Percentiles rank a stretch among this genome's conserved stretches.
These are phyloP conservation scores for Myocastor coypus DNA, from an alignment of 2,113 vertebrate genomes.

Conservation along the genomic window DNA sequence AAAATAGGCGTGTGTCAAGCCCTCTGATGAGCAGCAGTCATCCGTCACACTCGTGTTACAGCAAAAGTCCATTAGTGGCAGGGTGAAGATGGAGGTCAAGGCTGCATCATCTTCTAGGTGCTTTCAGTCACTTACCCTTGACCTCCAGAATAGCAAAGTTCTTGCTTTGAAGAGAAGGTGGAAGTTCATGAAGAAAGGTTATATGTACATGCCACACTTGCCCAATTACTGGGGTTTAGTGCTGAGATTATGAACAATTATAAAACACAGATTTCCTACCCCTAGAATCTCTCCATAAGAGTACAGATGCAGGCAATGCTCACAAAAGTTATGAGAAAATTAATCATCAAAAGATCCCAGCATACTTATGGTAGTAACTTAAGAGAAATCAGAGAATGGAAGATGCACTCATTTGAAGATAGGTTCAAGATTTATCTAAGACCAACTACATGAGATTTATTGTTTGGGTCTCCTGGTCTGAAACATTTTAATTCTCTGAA, in stretches of 20 bases:
- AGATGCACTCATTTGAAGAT: background rate
- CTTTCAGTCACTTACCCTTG: conserved; percentile 70
- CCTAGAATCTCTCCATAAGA: conserved; percentile 3
- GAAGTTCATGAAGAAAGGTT: conserved; percentile 72
- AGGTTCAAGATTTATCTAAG: background rate
- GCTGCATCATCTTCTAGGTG: conserved; percentile 18
- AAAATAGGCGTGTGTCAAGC: conserved; percentile 75
- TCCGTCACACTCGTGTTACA: conserved; percentile 51
- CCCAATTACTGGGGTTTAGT: conserved; percentile 67
- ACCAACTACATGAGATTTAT: background rate
- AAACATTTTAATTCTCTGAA: background rate
- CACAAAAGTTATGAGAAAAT: conserved; percentile 73
- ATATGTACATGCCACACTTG: conserved; percentile 58
- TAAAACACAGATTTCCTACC: conserved; percentile 62
- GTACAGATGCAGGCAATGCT: conserved; percentile 22
- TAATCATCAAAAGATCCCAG: conserved; percentile 35
- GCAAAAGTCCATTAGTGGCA: conserved; percentile 70
- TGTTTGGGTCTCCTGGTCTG: background rate
- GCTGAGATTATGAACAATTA: conserved; percentile 65
- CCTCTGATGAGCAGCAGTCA: conserved; percentile 64
- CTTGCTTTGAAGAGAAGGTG: conserved; percentile 66
- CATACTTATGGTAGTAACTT: background rate
- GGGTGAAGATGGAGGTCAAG: conserved; percentile 52
- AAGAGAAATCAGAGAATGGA: background rate
- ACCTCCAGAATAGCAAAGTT: conserved; percentile 54